Conservation (phyloP, 2,797 vertebrate species). For the Tolypeutes matacus region DNA sequence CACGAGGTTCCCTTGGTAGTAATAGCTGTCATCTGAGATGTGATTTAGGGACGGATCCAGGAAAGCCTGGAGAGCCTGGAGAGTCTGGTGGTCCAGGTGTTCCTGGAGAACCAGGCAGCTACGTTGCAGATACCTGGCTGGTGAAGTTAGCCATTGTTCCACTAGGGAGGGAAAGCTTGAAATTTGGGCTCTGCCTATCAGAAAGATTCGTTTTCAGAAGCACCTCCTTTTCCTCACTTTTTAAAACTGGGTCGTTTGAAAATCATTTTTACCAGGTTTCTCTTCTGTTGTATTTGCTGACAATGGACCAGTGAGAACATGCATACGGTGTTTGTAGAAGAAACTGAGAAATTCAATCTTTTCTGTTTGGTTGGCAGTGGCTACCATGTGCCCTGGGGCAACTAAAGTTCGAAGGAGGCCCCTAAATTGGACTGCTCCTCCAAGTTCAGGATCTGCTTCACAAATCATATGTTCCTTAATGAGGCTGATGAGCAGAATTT, state of each 20-base stretch:
- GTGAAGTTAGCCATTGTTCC: slow-evolving; percentile 96
- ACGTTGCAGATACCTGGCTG: slow-evolving; percentile 94
- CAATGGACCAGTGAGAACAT: slow-evolving; percentile 98
- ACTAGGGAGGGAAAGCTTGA: slow-evolving; percentile 98
- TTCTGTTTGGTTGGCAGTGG: slow-evolving; percentile 99
- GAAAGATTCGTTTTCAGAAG: slow-evolving; percentile 97
- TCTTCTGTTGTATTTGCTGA: slow-evolving; percentile 99
- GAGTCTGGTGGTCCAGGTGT: slow-evolving; percentile 88
- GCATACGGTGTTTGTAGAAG: slow-evolving; percentile 99
- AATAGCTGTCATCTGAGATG: slow-evolving; percentile 94
- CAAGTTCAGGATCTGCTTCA: slow-evolving; percentile 97
- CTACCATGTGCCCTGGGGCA: slow-evolving; percentile 99
- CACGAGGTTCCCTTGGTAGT: slow-evolving; percentile 97
- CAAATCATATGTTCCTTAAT: slow-evolving; percentile 99
- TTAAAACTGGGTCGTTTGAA: slow-evolving; percentile 98
- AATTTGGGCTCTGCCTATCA: slow-evolving; percentile 97
- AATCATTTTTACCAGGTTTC: slow-evolving; percentile 99
- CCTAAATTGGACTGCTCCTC: slow-evolving; percentile 98
- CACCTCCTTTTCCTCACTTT: slow-evolving; percentile 97
- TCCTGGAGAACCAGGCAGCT: slow-evolving; percentile 93
- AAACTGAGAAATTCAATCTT: slow-evolving; percentile 99
- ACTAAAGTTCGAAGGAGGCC: slow-evolving; percentile 97
- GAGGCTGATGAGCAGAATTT: slow-evolving; percentile 99
- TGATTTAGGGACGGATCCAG: slow-evolving; percentile 95
- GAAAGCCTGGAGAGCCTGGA: slow-evolving; percentile 91